Percentiles rank a stretch among this genome's conserved stretches.
These are phyloP conservation scores for Eupithecia pulchellata DNA, from an alignment of 2,888 invertebrate genomes.

Conservation along the genomic window DNA sequence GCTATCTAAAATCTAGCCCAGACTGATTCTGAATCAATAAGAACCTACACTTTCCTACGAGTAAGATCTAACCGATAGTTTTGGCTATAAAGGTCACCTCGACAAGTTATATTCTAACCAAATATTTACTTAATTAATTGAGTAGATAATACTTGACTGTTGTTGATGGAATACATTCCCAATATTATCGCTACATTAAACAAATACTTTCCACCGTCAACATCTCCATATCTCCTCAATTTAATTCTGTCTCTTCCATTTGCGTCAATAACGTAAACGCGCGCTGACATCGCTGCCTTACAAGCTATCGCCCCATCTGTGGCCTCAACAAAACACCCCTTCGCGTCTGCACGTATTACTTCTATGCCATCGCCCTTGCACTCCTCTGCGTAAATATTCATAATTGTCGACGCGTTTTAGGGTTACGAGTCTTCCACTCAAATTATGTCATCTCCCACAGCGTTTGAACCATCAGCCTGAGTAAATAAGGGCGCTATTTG, in stretches of 20 bases:
- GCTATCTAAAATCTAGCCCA: neutral
- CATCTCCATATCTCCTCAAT: slow-evolving; percentile 36
- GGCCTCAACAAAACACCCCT: slow-evolving; percentile 61
- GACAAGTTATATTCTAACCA: neutral
- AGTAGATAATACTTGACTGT: slow-evolving; percentile 13
- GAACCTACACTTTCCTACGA: neutral
- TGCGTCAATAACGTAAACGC: slow-evolving; percentile 47
- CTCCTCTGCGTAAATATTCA: slow-evolving; percentile 73
- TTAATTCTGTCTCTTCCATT: slow-evolving; percentile 42
- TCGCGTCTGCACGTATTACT: slow-evolving; percentile 68
- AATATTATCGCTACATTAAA: slow-evolving; percentile 27
- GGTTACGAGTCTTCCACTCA: slow-evolving; percentile 51
- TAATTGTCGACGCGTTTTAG: slow-evolving; percentile 63
- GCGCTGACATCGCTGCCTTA: slow-evolving; percentile 28
- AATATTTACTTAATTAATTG: slow-evolving; percentile 23
- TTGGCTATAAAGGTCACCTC: neutral
- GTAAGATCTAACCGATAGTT: neutral
- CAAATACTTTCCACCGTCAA: slow-evolving; percentile 38
- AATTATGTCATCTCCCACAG: slow-evolving; percentile 39
- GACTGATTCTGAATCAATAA: neutral
- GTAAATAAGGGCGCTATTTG: slow-evolving; percentile 46
- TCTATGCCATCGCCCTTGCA: slow-evolving; percentile 65
- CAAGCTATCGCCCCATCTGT: slow-evolving; percentile 33
- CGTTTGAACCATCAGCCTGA: slow-evolving; percentile 42
- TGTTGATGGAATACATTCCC: slow-evolving; percentile 10